Base-by-base conservation (phyloP, 2,113 vertebrate species). In the Clinocottus analis region DNA sequence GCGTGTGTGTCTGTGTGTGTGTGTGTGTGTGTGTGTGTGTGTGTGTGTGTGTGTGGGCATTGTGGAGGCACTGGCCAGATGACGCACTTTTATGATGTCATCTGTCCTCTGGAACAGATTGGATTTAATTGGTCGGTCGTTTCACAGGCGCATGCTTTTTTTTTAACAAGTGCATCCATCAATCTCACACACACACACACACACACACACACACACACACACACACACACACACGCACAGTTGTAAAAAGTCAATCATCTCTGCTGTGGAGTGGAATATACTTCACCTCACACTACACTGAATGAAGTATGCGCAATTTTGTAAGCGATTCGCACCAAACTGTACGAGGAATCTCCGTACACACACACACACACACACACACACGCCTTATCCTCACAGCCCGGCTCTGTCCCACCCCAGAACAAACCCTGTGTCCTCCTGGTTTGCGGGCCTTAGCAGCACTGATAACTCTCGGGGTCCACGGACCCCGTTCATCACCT, bases 61-160 rank as follows among this genome's bases (percentile, higher is more conserved):
- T 19, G n/a, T 7, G 49, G 45, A n/a, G 65, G 33, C 59, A 49
- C 37, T 27, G 67, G 51, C 68, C 60, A 41, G 51, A 73, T 85
- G 86, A 86, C 64, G 81, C 63, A 79, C 72, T 77, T 91, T 92
- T 86, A 91, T 84, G 82, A 80, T 89, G 81, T 89, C 84, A 86
- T 89, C 85, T 69, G 77, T 88, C 83, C 82, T 82, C 77, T 77
- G 82, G 72, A 90, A 84, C 89, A 92, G 87, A 93, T 86, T 91
- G 86, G 61, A 83, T 91, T 93, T 91, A 91, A 91, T 86, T 87
- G 88, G 83, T 63, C 14, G 53, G 72, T 83, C 55, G 68, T 91
- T 91, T 87, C 85, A 90, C 75, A 89, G 82, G 67, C 71, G 49
- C 77, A 71, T 79, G 79, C 37, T 70, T 75, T 33, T 73, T 75